Conservation (phyloP, 2,888 invertebrate genomes). For the Tiliacea aurago region DNA sequence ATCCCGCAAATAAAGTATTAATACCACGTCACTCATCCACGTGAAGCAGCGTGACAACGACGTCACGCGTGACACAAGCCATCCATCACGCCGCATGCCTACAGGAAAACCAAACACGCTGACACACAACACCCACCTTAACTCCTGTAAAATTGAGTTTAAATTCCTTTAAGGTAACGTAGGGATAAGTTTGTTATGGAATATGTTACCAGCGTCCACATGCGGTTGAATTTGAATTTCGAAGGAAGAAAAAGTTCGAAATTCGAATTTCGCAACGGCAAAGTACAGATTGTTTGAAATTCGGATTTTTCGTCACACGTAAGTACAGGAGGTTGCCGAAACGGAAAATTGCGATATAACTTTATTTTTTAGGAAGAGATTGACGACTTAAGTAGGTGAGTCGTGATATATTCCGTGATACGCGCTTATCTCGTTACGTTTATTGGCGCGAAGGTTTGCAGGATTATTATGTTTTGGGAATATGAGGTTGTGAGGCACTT, state of each 20-base stretch:
- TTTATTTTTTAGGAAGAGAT: conserved; percentile 88
- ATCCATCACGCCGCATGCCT: conserved; percentile 86
- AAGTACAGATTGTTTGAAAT: conserved; percentile 64
- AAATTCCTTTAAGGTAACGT: conserved; percentile 49
- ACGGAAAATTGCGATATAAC: conserved; percentile 89
- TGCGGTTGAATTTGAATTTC: conserved; percentile 51
- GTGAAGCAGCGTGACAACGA: conserved; percentile 82
- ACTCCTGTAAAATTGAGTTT: conserved; percentile 11
- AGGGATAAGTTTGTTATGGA: conserved; percentile 55
- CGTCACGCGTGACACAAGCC: conserved; percentile 84
- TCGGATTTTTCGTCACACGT: conserved; percentile 82
- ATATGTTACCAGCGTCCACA: conserved; percentile 71
- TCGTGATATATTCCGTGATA: conserved; percentile 76
- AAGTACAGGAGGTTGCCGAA: conserved; percentile 80
- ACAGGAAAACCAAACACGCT: conserved; percentile 70
- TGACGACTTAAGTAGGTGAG: conserved; percentile 84
- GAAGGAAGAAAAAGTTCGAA: conserved; percentile 31
- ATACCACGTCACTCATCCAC: conserved; percentile 80
- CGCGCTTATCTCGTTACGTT: conserved; percentile 78
- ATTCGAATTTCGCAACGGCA: conserved; percentile 34
- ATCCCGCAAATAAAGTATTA: conserved; percentile 76
- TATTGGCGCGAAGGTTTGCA: conserved; percentile 64
- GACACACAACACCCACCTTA: conserved; percentile 59
- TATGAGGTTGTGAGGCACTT: conserved; percentile 28
- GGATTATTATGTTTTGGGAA: conserved; percentile 51